phyloP scores from a whole-genome alignment of 2,113 vertebrate genomes.

The Eretmochelys imbricata region DNA sequence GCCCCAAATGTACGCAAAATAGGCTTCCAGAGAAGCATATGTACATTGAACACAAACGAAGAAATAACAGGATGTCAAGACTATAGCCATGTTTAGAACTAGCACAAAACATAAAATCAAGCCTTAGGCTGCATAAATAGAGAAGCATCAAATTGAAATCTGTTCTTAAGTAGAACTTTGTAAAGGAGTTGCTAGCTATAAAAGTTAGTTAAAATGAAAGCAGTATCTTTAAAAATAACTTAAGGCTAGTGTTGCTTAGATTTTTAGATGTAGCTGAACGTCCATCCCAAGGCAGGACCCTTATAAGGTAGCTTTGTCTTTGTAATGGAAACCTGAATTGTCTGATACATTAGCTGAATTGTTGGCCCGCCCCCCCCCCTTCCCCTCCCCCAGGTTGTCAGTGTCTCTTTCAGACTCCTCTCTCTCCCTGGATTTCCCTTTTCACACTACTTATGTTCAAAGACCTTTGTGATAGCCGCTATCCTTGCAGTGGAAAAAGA shows the following conservation, averaged over 20 bases:
- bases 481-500: not conserved
- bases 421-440: not conserved
- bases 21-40: not conserved
- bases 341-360: not conserved
- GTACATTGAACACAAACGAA: not conserved
- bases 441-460: not conserved
- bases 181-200: not conserved
- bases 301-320: not conserved
- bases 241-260: not conserved
- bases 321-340: not conserved
- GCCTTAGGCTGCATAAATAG: not conserved
- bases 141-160: not conserved
- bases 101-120: not conserved
- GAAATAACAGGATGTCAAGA: not conserved
- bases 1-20: fast-evolving
- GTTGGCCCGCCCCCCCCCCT: too few relatives aligned
- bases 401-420: not conserved
- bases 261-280: constrained; percentile 12
- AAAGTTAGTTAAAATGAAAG: not conserved
- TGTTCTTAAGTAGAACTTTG: not conserved
- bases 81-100: not conserved
- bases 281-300: not conserved
- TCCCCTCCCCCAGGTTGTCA: not conserved
- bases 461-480: not conserved
- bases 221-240: not conserved